These are phyloP conservation scores for Amphiprion percula DNA, from an alignment of 2,113 vertebrate species.

Conservation along the genomic window DNA sequence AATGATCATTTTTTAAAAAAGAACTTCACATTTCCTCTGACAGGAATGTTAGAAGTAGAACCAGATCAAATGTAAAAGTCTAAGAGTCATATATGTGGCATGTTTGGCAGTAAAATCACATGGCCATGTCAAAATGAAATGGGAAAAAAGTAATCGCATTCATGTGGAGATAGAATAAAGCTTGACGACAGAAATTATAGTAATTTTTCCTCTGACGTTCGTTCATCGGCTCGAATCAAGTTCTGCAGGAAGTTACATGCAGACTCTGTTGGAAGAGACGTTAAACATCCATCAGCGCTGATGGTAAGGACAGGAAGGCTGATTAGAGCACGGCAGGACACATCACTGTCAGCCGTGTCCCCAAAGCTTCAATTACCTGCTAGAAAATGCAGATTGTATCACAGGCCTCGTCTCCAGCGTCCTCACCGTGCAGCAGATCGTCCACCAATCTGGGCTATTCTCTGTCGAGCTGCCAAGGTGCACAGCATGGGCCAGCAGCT, in stretches of 20 bases:
- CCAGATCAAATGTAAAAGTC: too few species aligned
- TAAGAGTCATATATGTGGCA: too few species aligned
- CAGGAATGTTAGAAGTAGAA: too few species aligned
- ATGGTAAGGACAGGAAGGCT: slow-evolving; percentile 51
- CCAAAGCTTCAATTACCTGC: slow-evolving; percentile 58
- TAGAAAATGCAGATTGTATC: slow-evolving; percentile 56
- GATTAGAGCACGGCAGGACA: slow-evolving; percentile 53
- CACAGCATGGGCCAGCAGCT: slow-evolving; percentile 47
- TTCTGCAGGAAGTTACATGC: slow-evolving; percentile 35
- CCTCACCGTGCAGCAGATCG: background rate
- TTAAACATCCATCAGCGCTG: slow-evolving; percentile 58
- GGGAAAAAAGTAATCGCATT: slow-evolving; percentile 31
- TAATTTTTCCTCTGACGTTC: slow-evolving; percentile 58
- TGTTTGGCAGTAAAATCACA: slow-evolving; percentile 39
- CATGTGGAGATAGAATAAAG: slow-evolving; percentile 36
- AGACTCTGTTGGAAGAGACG: slow-evolving; percentile 6
- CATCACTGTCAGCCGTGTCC: slow-evolving; percentile 37
- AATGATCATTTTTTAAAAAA: too few species aligned
- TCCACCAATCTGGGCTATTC: slow-evolving; percentile 34
- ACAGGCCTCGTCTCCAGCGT: slow-evolving; percentile 27
- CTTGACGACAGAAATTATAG: slow-evolving; percentile 62
- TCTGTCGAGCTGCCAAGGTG: slow-evolving; percentile 50
- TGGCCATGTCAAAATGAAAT: slow-evolving; percentile 15
- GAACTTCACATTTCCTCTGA: too few species aligned
- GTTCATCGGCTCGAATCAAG: slow-evolving; percentile 50